phyloP scores from a whole-genome alignment of 1,140 invertebrate genomes.

The Halesus radiatus region DNA sequence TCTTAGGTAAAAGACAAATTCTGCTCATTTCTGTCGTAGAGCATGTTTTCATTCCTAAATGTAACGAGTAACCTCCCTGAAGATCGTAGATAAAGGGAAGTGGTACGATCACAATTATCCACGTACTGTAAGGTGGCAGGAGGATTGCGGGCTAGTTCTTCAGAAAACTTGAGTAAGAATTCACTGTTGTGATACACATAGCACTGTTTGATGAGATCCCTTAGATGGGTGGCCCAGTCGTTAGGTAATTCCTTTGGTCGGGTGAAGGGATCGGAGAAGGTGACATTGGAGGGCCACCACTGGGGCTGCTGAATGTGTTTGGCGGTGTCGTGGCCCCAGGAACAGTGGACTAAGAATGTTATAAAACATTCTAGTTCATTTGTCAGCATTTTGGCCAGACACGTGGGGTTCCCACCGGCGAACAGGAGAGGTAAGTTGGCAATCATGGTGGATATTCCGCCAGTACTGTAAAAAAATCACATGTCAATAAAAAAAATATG shows the following conservation, averaged over 20 bases:
- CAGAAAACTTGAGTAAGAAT: constrained; percentile 79
- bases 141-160: constrained; percentile 76
- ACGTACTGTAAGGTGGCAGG: constrained; percentile 77
- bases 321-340: constrained; percentile 74
- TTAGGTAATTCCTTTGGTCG: constrained; percentile 68
- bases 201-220: constrained; percentile 77
- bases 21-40: constrained; percentile 62
- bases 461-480: background rate
- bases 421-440: constrained; percentile 79
- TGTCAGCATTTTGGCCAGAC: constrained; percentile 74
- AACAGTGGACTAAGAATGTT: constrained; percentile 82
- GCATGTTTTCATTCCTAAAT: constrained; percentile 82
- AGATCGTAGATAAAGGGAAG: constrained; percentile 77
- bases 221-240: constrained; percentile 75
- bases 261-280: constrained; percentile 75
- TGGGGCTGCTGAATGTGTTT: constrained; percentile 73
- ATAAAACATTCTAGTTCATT: constrained; percentile 78
- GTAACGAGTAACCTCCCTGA: constrained; percentile 78
- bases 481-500: no score
- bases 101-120: constrained; percentile 81
- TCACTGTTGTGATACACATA: constrained; percentile 81
- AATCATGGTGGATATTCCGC: constrained; percentile 66
- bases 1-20: constrained; percentile 48
- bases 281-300: constrained; percentile 79
- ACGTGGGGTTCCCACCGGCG: constrained; percentile 78